Percentiles rank a stretch among this genome's conserved stretches.
Conservation (phyloP, 2,113 vertebrate genomes). For the Seriola quinqueradiata region DNA sequence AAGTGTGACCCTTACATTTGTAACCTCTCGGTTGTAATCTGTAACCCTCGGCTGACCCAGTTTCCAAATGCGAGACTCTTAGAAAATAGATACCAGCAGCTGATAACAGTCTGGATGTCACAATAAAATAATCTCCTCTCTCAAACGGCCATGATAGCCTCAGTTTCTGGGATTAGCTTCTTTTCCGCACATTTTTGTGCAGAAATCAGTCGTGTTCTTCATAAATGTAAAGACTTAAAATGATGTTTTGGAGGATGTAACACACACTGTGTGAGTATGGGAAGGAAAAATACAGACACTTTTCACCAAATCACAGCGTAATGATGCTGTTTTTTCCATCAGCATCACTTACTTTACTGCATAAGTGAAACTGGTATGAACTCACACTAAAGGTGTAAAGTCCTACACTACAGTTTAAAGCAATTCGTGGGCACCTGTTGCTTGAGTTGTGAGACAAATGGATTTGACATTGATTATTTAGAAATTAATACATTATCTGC, state of each 20-base stretch:
- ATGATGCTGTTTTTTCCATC: no score
- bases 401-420: no score
- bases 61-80: slow-evolving; percentile 47
- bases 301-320: no score
- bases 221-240: not conserved
- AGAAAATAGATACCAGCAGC: slow-evolving; percentile 40
- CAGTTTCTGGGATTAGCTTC: not conserved
- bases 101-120: slow-evolving; percentile 61
- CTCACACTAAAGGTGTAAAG: no score
- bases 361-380: no score
- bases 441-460: not conserved
- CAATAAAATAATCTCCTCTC: slow-evolving; percentile 49
- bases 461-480: no score
- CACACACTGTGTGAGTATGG: not conserved
- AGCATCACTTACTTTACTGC: no score
- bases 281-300: not conserved
- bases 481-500: not conserved
- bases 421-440: not conserved
- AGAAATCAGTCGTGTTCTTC: not conserved
- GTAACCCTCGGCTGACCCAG: slow-evolving; percentile 58
- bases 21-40: slow-evolving; percentile 49
- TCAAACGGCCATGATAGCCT: not conserved
- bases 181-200: not conserved
- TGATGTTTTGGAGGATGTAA: not conserved
- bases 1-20: slow-evolving; percentile 24